Evolutionary conservation across 2,888 invertebrate genomes (phyloP), one percentile per base, ranked within the genome.

Genomic region (Anoplius nigerrimus): DNA sequence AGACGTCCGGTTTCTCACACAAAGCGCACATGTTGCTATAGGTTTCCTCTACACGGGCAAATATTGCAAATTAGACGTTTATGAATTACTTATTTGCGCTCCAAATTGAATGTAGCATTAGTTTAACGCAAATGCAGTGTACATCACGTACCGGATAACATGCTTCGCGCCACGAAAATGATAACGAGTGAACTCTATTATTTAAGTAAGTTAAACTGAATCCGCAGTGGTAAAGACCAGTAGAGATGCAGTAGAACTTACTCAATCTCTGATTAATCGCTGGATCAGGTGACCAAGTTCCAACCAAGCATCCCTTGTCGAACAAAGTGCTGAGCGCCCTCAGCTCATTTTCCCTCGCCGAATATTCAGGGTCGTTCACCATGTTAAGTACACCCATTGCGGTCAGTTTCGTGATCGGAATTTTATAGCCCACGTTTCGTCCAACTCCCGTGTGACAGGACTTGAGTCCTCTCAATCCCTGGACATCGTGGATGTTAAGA

Each of bases 391-490:
- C 89, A 21, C 92, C 90, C 82, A 92, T 91, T 71, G 94, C 93
- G 89, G 95, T 93, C 80, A 97, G 89, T 90, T 94, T 94, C 0
- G 94, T 94, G 13, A 94, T 89, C 0, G 94, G 94, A 63, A 94
- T 93, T 91, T 96, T 95, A 90, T 96, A 97, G 22, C 97, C 97
- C 6, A 96, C 96, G 83, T 96, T 96, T 72, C 95, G 92, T 62
- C 96, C 95, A 69, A 96, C 93, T 13, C 95, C 95, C 2, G 97
- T 95, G 86, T 97, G 96, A 82, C 97, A 97, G 0, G 96, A 95
- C 81, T 93, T 95, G 57, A 94, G 91, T 0, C 95, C 95, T 74
- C 92, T 92, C 62, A 97, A 89, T 61, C 93, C 93, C 75, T 93
- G 91, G 62, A 95, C 89, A 63, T 90, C 92, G 77, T 91, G 91